Evolutionary conservation across 1,140 invertebrate species (phyloP).

Genomic region (Lepidurus couesii): DNA sequence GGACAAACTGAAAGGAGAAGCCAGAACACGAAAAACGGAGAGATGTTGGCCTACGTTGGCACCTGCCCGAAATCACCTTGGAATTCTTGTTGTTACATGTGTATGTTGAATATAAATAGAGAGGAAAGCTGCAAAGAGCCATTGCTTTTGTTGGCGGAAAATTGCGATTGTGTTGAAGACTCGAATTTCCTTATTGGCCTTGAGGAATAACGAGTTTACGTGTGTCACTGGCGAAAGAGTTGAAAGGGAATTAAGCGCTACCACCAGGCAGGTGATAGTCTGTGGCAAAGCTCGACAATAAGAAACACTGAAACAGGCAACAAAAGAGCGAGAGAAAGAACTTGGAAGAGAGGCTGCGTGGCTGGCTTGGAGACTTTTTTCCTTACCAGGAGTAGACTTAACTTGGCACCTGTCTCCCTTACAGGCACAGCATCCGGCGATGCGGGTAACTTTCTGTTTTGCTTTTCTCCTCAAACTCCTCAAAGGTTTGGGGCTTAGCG

Average conservation of each 20-base stretch:
- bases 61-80: not conserved
- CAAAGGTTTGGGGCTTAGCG: not conserved
- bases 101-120: no score
- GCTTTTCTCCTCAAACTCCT: not conserved
- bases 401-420: not conserved
- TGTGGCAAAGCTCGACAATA: not conserved
- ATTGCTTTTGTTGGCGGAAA: not conserved
- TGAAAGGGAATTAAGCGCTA: not conserved
- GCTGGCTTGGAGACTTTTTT: not conserved
- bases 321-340: not conserved
- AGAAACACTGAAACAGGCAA: not conserved
- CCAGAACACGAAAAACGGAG: not conserved
- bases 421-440: conserved; percentile 15
- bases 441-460: not conserved
- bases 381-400: not conserved
- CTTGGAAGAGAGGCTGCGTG: not conserved
- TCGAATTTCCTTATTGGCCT: not conserved
- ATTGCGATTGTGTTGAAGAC: not conserved
- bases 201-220: not conserved
- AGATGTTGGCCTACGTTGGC: not conserved
- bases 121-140: no score
- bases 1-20: not conserved
- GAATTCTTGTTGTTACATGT: not conserved
- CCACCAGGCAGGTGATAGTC: not conserved
- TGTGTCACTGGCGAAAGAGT: not conserved